Percentiles rank a stretch among this genome's conserved stretches.
Conservation (phyloP, 2,888 invertebrate species). For the Drosophila paramelanica region DNA sequence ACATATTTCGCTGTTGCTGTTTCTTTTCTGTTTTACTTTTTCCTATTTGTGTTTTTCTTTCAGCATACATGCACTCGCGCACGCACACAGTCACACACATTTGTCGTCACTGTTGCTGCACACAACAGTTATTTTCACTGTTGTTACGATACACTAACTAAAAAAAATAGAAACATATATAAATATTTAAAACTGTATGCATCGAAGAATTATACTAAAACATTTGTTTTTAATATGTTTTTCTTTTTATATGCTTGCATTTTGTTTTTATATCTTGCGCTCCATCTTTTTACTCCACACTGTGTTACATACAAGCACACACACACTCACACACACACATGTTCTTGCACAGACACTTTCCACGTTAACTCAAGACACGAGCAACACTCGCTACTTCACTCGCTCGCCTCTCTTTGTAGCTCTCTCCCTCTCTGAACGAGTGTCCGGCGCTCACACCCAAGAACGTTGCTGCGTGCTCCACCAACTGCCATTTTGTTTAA, state of each 20-base stretch:
- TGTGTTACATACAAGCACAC: conserved; percentile 41
- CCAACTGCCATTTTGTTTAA: conserved; percentile 84
- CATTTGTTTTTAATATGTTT: conserved; percentile 26
- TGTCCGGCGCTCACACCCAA: conserved; percentile 69
- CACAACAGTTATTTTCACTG: conserved; percentile 50
- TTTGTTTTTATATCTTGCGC: conserved; percentile 68
- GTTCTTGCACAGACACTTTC: conserved; percentile 48
- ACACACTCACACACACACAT: conserved; percentile 23
- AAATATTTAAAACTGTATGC: conserved; percentile 18
- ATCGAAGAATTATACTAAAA: conserved; percentile 13
- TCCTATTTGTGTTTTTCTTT: conserved; percentile 54
- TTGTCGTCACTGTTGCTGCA: conserved; percentile 34
- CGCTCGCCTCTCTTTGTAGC: conserved; percentile 39
- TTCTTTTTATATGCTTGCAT: conserved; percentile 47
- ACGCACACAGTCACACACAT: conserved; percentile 46
- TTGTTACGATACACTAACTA: conserved; percentile 37
- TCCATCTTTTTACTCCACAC: conserved; percentile 71
- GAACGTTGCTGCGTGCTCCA: conserved; percentile 66
- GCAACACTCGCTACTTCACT: conserved; percentile 60
- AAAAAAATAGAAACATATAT: conserved; percentile 6
- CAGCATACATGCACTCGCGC: conserved; percentile 35
- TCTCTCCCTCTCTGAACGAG: conserved; percentile 50
- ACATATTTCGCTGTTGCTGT: conserved; percentile 19
- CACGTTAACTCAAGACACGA: conserved; percentile 61
- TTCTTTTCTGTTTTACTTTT: conserved; percentile 31